Base-by-base conservation (phyloP, 2,113 vertebrate species). In the Apistogramma diplotaenia region DNA sequence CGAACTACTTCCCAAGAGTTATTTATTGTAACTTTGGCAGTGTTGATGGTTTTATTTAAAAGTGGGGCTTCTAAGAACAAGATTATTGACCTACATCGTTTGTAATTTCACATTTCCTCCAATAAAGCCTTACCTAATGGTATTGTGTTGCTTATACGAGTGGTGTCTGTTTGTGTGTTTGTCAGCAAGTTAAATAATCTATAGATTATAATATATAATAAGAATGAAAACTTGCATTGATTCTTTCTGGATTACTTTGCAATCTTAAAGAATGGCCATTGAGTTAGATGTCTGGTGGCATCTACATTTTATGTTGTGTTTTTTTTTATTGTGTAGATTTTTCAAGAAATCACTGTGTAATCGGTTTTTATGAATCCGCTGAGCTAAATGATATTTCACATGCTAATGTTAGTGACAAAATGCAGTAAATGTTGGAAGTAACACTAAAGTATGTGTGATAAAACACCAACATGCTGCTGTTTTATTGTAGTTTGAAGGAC, bases 21-120 rank as follows among this genome's bases (percentile, higher is more conserved):
- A 81, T 83, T 74, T 77, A 86, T 79, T 76, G 3, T 67, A 58
- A 54, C 37, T 67, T 78, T 40, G 2, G 25, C 49, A 76, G 4
- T 78, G 73, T 59, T 79, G 6, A 61, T 72, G 13, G 13, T 76
- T 65, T 72, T 37, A 56, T 78, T 33, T n/a, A 37, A 46, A n/a
- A 65, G 6, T 29, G 11, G 35, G 19, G 33, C 35, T 29, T 70
- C 80, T 70, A 2, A 49, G 57, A 53, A 49, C 29, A 3, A 43
- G 4, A 2, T 29, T 72, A 29, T 53, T 29, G 5, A 25, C 67
- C 13, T 58, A 67, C 78, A 60, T 70, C 5, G 15, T 65, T 37
- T 74, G 35, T 51, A 6, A 29, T 55, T 80, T 46, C 19, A 31
- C 31, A 3, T 81, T 81, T 78, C 6, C 1, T 71, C 25, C 10